phyloP scores from a whole-genome alignment of 2,888 invertebrate species.

The Parnassius orleans region DNA sequence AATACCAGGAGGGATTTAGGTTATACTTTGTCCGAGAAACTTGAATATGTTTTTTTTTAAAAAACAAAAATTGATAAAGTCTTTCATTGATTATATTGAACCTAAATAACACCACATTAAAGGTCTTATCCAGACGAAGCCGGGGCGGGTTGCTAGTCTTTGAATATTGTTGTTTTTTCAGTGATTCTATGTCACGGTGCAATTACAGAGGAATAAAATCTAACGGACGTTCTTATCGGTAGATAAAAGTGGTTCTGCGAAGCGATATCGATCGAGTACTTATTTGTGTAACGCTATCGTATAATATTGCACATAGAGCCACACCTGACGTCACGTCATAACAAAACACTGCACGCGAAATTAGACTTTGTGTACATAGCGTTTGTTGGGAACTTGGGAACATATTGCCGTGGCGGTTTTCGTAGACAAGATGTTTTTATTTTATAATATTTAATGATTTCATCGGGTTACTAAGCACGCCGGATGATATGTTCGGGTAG shows the following conservation, averaged over 20 bases:
- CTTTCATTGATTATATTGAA: too few species aligned
- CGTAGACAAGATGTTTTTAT: not conserved
- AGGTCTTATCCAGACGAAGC: too few species aligned
- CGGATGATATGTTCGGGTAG: constrained; percentile 1
- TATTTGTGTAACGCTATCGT: constrained; percentile 13
- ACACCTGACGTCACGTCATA: constrained; percentile 17
- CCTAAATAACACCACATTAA: too few species aligned
- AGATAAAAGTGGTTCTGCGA: constrained; percentile 17
- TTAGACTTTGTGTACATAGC: not conserved
- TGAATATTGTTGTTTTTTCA: not conserved
- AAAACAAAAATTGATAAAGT: too few species aligned
- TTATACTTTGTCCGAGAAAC: too few species aligned
- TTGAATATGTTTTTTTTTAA: too few species aligned
- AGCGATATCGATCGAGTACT: constrained; percentile 16
- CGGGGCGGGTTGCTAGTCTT: too few species aligned
- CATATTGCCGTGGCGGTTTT: not conserved
- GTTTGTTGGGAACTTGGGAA: not conserved
- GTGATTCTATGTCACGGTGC: not conserved
- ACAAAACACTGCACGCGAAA: not conserved
- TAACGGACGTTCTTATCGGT: constrained; percentile 20
- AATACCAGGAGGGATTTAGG: too few species aligned
- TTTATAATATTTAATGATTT: constrained; percentile 10
- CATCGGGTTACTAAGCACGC: constrained; percentile 21
- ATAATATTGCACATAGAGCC: constrained; percentile 6
- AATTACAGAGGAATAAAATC: constrained; percentile 13